Percentiles rank a stretch among this genome's conserved stretches.
phyloP scores from a whole-genome alignment of 2,888 invertebrate species.

The Ellobium chinense region DNA sequence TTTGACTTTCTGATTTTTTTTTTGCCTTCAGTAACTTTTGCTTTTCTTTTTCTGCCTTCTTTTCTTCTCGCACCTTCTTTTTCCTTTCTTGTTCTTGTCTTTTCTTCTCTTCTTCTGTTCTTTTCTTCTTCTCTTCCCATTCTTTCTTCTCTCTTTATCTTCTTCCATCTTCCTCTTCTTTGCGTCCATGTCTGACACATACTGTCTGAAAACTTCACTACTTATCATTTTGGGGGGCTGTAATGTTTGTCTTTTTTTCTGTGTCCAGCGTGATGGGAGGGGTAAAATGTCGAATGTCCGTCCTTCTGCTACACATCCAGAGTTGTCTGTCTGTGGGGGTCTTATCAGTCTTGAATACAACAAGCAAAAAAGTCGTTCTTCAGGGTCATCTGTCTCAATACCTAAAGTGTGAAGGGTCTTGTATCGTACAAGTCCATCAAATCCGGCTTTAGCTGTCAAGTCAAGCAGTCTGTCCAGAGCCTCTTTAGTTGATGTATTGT shows the following conservation, averaged over 20 bases:
- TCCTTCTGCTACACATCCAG: not conserved
- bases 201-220: not conserved
- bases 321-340: not conserved
- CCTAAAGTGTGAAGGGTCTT: not conserved
- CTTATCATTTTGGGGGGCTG: slow-evolving; percentile 1
- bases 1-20: not conserved
- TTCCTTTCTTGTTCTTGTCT: not conserved
- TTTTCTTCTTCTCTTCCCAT: not conserved
- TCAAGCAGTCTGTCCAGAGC: slow-evolving; percentile 5
- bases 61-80: not conserved
- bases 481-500: not conserved
- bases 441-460: not conserved
- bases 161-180: slow-evolving; percentile 15
- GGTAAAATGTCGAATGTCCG: not conserved
- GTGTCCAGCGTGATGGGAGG: not conserved
- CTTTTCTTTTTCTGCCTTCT: not conserved
- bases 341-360: not conserved
- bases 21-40: too few species aligned
- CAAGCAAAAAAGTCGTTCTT: not conserved
- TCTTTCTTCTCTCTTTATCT: not conserved
- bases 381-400: not conserved
- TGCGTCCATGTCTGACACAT: not conserved
- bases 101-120: not conserved
- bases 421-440: not conserved
- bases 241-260: not conserved